phyloP scores from a whole-genome alignment of 1,140 invertebrate genomes.

The Drepana arcuata region DNA sequence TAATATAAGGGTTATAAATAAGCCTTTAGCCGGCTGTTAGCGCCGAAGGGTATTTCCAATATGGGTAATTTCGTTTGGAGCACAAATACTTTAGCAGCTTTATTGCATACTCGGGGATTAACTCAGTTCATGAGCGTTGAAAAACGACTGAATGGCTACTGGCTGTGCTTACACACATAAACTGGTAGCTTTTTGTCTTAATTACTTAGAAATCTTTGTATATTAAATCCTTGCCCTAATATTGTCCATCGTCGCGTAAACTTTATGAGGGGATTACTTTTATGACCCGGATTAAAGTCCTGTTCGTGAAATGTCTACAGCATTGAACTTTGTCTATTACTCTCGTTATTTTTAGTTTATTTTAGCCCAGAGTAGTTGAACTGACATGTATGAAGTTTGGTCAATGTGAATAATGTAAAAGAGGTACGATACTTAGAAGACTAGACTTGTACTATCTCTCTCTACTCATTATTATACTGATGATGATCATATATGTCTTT shows the following conservation, averaged over 20 bases:
- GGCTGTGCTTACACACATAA: constrained; percentile 55
- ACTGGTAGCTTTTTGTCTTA: constrained; percentile 65
- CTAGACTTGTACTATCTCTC: no score
- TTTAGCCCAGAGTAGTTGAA: no score
- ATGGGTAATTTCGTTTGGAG: constrained; percentile 66
- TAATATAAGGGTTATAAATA: constrained; percentile 52
- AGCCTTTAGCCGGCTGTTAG: constrained; percentile 59
- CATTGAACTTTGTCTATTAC: no score
- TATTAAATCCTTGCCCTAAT: constrained; percentile 66
- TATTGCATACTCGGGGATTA: constrained; percentile 68
- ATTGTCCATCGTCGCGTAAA: constrained; percentile 69
- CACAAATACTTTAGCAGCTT: constrained; percentile 67
- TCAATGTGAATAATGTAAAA: no score
- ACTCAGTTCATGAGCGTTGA: constrained; percentile 62
- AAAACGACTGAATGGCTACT: constrained; percentile 42
- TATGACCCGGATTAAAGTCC: constrained; percentile 65
- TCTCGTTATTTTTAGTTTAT: no score
- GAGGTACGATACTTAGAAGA: no score
- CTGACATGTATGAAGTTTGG: no score
- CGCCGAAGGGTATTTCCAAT: constrained; percentile 68
- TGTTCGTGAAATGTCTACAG: constrained; percentile 64
- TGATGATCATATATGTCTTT: no score
- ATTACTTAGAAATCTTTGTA: constrained; percentile 68
- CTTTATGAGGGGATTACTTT: constrained; percentile 70
- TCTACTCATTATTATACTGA: no score